phyloP scores from a whole-genome alignment of 2,797 vertebrate species.

The Tympanoctomys barrerae region DNA sequence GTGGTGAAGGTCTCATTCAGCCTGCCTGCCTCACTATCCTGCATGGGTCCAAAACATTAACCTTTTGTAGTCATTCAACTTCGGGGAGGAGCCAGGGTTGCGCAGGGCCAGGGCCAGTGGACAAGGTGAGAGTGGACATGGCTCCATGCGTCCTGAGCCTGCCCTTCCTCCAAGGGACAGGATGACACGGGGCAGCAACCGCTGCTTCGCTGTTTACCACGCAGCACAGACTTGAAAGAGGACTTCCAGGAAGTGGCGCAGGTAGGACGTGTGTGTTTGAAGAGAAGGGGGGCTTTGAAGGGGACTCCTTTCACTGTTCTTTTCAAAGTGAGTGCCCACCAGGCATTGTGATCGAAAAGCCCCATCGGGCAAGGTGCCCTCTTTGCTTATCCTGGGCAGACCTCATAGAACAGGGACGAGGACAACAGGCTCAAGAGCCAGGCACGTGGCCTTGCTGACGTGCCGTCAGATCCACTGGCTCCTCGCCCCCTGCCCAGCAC shows the following conservation, averaged over 20 bases:
- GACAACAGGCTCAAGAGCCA: fast-evolving
- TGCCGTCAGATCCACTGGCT: fast-evolving
- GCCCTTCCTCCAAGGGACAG: neutral
- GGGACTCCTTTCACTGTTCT: neutral
- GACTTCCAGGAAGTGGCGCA: neutral
- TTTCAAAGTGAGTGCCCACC: neutral
- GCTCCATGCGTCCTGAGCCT: neutral
- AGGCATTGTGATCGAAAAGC: neutral
- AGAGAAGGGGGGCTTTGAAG: neutral
- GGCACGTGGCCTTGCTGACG: fast-evolving
- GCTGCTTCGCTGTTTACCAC: neutral
- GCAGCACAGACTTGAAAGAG: neutral
- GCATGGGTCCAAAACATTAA: neutral
- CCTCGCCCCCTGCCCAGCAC: fast-evolving
- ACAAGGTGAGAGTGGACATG: neutral
- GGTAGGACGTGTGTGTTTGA: neutral
- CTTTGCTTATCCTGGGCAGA: neutral
- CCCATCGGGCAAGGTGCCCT: neutral
- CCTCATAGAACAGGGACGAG: neutral
- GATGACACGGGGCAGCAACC: neutral
- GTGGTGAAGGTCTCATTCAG: neutral
- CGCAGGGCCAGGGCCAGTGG: neutral
- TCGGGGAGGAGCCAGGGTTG: neutral
- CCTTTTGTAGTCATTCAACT: too few relatives aligned
- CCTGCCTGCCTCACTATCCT: neutral